These are phyloP conservation scores for Ophion costatus DNA, from an alignment of 2,888 invertebrate genomes.

Conservation along the genomic window DNA sequence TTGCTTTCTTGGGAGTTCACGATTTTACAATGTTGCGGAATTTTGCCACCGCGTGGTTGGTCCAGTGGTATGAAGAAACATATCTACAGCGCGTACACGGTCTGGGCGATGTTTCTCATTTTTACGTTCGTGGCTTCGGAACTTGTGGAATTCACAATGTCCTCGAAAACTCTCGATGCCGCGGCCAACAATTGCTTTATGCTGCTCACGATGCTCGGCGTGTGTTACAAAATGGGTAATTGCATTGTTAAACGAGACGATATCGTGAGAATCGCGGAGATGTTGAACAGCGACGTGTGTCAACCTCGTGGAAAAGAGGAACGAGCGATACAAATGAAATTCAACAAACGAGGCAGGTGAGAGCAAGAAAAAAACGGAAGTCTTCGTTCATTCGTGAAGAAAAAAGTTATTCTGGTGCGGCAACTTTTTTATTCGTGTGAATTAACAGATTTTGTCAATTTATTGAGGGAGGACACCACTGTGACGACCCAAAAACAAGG, in stretches of 20 bases:
- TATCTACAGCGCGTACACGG: conserved; percentile 47
- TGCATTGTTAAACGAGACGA: conserved; percentile 30
- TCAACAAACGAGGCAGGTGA: conserved; percentile 45
- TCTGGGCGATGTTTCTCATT: conserved; percentile 20
- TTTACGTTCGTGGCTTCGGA: conserved; percentile 35
- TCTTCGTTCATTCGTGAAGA: neutral
- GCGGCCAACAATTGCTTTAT: conserved; percentile 42
- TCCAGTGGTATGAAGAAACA: conserved; percentile 53
- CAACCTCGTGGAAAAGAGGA: conserved; percentile 41
- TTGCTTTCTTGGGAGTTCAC: conserved; percentile 43
- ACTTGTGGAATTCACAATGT: conserved; percentile 34
- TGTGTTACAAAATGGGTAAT: conserved; percentile 55
- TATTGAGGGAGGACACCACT: no score
- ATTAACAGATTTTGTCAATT: neutral
- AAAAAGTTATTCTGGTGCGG: neutral
- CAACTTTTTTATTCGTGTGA: neutral
- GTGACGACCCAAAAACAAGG: no score
- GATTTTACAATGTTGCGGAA: conserved; percentile 50
- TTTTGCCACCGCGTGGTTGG: conserved; percentile 41
- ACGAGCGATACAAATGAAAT: conserved; percentile 45
- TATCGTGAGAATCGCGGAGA: conserved; percentile 32
- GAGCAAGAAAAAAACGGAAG: neutral
- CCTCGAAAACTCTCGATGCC: conserved; percentile 24
- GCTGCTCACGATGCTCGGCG: conserved; percentile 47
- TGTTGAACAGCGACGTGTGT: conserved; percentile 36